Conservation (phyloP, 2,888 invertebrate genomes). For the Tineola bisselliella region DNA sequence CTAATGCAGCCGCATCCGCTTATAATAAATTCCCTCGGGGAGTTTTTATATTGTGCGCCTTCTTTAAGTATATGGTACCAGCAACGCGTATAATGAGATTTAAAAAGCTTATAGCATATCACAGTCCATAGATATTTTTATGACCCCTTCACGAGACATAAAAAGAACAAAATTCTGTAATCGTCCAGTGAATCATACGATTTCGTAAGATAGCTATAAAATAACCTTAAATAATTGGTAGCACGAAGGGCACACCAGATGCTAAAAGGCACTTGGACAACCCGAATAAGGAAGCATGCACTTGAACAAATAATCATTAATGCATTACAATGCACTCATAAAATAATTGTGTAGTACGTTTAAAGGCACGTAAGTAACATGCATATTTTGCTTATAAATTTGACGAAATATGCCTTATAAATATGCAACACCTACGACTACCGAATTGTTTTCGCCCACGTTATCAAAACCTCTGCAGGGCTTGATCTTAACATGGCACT, state of each 20-base stretch:
- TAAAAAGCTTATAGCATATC: neutral
- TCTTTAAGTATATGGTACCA: neutral
- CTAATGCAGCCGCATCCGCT: constrained; percentile 47
- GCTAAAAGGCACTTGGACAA: neutral
- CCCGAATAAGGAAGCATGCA: constrained; percentile 43
- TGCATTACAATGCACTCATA: neutral
- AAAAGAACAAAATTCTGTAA: neutral
- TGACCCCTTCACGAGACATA: neutral
- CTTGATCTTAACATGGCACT: neutral
- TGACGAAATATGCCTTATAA: constrained; percentile 13
- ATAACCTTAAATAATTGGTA: neutral
- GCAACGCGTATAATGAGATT: neutral
- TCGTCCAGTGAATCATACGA: neutral
- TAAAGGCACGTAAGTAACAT: neutral
- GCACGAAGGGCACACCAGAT: neutral
- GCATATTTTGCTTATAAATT: constrained; percentile 1
- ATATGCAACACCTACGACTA: constrained; percentile 1
- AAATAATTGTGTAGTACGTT: neutral
- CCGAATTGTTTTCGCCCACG: constrained; percentile 1
- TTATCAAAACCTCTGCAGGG: neutral
- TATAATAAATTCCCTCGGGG: constrained; percentile 36
- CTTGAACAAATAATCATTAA: constrained; percentile 41
- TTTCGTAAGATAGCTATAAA: neutral
- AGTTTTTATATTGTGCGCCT: constrained; percentile 29
- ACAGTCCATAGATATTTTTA: neutral